Evolutionary conservation across 1,140 invertebrate species (phyloP).

Genomic region (Acromyrmex echinatior): DNA sequence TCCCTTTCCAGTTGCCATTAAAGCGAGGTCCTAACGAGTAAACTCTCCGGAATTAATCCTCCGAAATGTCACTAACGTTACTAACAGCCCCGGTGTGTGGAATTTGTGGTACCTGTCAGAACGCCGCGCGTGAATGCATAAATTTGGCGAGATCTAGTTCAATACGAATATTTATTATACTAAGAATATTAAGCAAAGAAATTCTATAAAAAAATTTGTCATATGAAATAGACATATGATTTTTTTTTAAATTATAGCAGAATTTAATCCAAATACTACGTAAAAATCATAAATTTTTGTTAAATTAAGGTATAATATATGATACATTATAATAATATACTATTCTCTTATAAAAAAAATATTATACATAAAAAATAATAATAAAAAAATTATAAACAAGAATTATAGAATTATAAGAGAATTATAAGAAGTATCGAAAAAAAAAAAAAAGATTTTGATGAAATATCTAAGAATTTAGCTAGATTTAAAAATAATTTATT

Average conservation of each 20-base stretch:
- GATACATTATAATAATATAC: no score
- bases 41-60: constrained; percentile 52
- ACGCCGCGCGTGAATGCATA: neutral
- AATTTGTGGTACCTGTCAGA: neutral
- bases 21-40: constrained; percentile 44
- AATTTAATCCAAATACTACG: neutral
- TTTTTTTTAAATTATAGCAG: neutral
- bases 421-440: no score
- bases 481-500: no score
- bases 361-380: neutral
- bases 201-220: neutral
- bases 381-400: neutral
- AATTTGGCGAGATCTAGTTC: neutral
- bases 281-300: constrained; percentile 2
- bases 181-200: neutral
- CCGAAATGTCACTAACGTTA: constrained; percentile 47
- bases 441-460: no score
- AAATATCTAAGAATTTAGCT: no score
- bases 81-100: neutral
- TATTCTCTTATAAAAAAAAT: neutral
- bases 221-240: neutral
- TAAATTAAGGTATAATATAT: neutral
- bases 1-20: constrained; percentile 48
- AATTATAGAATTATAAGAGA: no score
- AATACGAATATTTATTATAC: neutral